Evolutionary conservation across 1,140 invertebrate species (phyloP).

Genomic region (Paralvinella palmiformis): DNA sequence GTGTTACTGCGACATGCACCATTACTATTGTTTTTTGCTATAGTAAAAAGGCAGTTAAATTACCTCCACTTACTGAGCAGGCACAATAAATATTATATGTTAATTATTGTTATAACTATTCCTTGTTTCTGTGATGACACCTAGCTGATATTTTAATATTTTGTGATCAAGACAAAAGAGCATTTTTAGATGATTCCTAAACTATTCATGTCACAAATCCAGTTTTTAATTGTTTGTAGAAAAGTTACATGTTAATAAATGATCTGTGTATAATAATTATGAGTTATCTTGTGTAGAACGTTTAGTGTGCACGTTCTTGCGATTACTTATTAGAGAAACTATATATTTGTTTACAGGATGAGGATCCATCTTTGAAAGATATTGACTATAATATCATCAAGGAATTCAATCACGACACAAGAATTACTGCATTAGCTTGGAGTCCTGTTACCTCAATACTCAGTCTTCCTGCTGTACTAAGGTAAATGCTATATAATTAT

Average conservation of each 20-base stretch:
- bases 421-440: slow-evolving; percentile 36
- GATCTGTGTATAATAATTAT: slow-evolving; percentile 1
- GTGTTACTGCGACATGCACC: too few relatives aligned
- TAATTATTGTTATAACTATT: too few relatives aligned
- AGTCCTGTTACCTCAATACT: slow-evolving; percentile 32
- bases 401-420: slow-evolving; percentile 33
- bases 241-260: background rate
- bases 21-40: too few relatives aligned
- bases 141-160: too few relatives aligned
- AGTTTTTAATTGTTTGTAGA: background rate
- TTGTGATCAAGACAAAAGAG: background rate
- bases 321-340: background rate
- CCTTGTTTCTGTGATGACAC: too few relatives aligned
- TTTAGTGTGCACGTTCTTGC: too few relatives aligned
- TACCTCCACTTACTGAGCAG: too few relatives aligned
- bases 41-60: too few relatives aligned
- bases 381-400: slow-evolving; percentile 30
- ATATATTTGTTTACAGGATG: slow-evolving; percentile 27
- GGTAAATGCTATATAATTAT: slow-evolving; percentile 19
- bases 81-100: too few relatives aligned
- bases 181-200: background rate
- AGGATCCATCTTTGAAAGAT: slow-evolving; percentile 32
- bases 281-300: background rate
- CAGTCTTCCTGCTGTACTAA: slow-evolving; percentile 25
- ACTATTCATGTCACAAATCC: background rate